Conservation (phyloP, 2,113 vertebrate species). For the Oreochromis tanganicae region DNA sequence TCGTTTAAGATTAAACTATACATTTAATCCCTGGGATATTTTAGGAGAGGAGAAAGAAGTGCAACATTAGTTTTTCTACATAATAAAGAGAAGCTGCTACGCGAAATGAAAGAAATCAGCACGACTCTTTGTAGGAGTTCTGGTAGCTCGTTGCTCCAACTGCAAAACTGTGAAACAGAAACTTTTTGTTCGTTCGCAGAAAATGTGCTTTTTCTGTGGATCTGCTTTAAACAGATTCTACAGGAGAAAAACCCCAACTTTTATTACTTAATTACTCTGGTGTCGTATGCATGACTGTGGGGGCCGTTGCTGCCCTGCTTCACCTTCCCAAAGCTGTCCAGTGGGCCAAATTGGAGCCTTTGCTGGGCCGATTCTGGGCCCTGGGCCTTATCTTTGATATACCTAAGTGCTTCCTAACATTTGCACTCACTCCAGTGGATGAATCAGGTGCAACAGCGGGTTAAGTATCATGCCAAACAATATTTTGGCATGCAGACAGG, state of each 20-base stretch:
- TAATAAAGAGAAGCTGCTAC: not conserved
- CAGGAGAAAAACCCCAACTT: rapidly evolving
- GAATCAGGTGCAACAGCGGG: not conserved
- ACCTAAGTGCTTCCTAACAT: not conserved
- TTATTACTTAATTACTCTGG: not conserved
- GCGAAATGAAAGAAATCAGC: rapidly evolving
- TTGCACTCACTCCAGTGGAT: not conserved
- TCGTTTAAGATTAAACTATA: not conserved
- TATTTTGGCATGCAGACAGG: not conserved
- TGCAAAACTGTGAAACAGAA: not conserved
- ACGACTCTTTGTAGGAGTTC: not conserved
- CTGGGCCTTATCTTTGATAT: not conserved
- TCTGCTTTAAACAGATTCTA: not conserved
- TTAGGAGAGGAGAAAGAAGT: not conserved
- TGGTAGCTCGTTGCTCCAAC: not conserved
- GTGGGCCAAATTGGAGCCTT: not conserved
- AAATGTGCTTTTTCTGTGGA: not conserved
- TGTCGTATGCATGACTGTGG: not conserved
- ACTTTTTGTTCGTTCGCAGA: rapidly evolving
- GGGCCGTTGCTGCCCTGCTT: not conserved
- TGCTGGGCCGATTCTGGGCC: not conserved
- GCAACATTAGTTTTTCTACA: rapidly evolving
- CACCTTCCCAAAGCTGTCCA: not conserved
- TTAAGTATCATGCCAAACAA: not conserved
- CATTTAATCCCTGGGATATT: not conserved